Conservation (phyloP, 1,140 invertebrate genomes). For the Acromyrmex echinatior region DNA sequence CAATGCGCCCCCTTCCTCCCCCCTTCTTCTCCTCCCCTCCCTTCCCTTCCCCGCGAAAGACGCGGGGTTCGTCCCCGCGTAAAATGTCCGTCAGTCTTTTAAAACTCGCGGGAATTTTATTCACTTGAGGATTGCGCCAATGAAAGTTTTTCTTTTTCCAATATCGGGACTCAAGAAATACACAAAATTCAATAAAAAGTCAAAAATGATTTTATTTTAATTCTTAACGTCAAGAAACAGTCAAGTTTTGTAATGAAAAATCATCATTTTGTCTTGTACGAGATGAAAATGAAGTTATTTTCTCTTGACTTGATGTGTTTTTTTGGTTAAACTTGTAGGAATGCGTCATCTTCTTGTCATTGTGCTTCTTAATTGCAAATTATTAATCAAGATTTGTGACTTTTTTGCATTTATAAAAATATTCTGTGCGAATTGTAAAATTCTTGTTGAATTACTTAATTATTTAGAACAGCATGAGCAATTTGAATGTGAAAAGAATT, state of each 20-base stretch:
- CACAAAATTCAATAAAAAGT: no score
- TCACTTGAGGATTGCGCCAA: neutral
- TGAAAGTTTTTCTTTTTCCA: no score
- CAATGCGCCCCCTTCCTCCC: neutral
- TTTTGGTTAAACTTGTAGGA: no score
- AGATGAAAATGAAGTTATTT: no score
- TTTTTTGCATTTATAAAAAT: neutral
- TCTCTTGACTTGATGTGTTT: no score
- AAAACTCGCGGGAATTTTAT: conserved; percentile 7
- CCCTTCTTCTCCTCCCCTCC: rapidly evolving
- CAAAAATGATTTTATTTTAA: no score
- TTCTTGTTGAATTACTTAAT: neutral
- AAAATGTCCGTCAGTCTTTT: conserved; percentile 3
- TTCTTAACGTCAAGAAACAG: no score
- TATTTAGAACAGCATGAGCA: neutral
- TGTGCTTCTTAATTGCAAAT: neutral
- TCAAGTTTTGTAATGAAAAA: no score
- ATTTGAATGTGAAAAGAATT: neutral
- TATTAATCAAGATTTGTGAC: neutral
- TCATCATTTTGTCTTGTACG: no score
- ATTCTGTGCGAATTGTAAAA: neutral
- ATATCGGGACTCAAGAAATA: neutral
- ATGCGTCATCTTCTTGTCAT: no score
- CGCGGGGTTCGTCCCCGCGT: neutral
- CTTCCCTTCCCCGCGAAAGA: neutral